Conservation (phyloP, 2,888 invertebrate species). For the Diadegma fenestrale region DNA sequence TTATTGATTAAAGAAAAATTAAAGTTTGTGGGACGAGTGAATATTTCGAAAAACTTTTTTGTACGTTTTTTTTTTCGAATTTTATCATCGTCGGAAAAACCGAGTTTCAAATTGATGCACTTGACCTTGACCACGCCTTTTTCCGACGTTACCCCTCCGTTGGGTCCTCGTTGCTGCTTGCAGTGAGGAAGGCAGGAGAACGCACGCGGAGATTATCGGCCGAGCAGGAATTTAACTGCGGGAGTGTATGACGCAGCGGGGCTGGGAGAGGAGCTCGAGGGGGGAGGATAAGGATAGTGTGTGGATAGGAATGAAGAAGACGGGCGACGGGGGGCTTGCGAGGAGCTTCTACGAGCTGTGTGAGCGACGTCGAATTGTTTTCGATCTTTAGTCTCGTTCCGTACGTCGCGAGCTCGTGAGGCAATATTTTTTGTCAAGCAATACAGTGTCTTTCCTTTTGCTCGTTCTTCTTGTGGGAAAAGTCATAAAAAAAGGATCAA, state of each 20-base stretch:
- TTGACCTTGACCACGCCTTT: slow-evolving; percentile 13
- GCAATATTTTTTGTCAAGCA: neutral
- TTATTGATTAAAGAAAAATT: neutral
- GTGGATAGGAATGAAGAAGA: neutral
- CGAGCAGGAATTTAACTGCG: neutral
- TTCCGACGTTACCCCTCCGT: slow-evolving; percentile 17
- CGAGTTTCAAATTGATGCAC: neutral
- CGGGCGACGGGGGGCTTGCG: neutral
- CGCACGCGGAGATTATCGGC: neutral
- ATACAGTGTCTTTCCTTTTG: neutral
- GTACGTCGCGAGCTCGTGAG: neutral
- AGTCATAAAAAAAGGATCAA: neutral
- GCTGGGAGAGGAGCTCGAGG: neutral
- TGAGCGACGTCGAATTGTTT: slow-evolving; percentile 2
- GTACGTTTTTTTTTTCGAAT: neutral
- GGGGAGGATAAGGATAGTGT: neutral
- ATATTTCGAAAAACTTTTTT: neutral
- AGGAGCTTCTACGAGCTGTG: slow-evolving; percentile 10
- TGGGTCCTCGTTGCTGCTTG: neutral
- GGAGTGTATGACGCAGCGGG: neutral
- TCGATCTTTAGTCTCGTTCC: slow-evolving; percentile 10
- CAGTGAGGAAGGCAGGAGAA: neutral
- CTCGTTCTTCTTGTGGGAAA: too few species aligned
- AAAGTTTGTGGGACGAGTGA: neutral
- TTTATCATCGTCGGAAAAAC: neutral